Evolutionary conservation across 2,113 vertebrate genomes (phyloP), one percentile per base, ranked within the genome.

Genomic region (Apistogramma diplotaenia): DNA sequence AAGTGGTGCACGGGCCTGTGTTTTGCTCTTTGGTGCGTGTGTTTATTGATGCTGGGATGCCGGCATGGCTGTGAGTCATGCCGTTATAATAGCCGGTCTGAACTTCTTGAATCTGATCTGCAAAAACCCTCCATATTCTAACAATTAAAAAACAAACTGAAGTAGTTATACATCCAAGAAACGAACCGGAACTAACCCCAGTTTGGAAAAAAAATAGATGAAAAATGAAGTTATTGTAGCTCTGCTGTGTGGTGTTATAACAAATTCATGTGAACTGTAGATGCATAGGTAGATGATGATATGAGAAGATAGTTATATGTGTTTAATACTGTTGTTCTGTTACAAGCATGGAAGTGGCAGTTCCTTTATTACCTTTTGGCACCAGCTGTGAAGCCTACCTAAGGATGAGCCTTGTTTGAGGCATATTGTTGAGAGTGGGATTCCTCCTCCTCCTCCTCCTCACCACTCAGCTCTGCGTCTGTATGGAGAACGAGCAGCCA

Each of bases 401-500:
- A 21, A 78, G 55, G 89, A 87, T 83, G 83, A 85, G 76, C 54
- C 35, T 81, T 33, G 13, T 85, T 79, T 77, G 55, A 82, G 77
- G 55, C n/a, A 79, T 35, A 74, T 61, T 43, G 72, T 43, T 79
- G 74, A 85, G 29, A 83, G 81, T 76, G 83, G 75, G 79, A 88
- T 79, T 29, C 76, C 80, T 82, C 80, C 82, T 88, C 56, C 65
- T 77, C 18, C 74, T 78, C 56, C 72, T 76, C 60, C 59, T 82
- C 73, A 76, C 74, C 33, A 71, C 89, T 78, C n/a, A 87, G 89
- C 87, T 78, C 59, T 74, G 77, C 73, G 85, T 88, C 82, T 85
- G 87, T 85, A 71, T 85, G 81, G 77, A 88, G 86, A 85, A 73
- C 6, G 83, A 87, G 88, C 89, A 89, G 91, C 91, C 91, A 92